Evolutionary conservation across 2,797 vertebrate species (phyloP), one percentile per base, ranked within the genome.

Genomic region (Lutjanus argentimaculatus): DNA sequence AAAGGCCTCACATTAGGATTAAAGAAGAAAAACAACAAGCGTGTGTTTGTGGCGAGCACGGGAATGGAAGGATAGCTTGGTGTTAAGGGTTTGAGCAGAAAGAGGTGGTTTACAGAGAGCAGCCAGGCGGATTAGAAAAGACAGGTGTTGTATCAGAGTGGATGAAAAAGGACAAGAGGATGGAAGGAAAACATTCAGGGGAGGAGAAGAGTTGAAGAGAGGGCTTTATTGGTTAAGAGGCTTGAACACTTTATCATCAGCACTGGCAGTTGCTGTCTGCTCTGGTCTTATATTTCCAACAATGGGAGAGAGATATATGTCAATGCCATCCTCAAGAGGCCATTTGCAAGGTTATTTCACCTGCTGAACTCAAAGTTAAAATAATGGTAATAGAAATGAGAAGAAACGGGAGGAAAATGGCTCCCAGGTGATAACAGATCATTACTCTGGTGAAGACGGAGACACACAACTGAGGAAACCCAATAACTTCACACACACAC

Each of bases 141-240:
- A 85, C 71, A 80, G 52, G 22, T 42, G 43, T 65, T 66, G 58
- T 58, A 64, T 82, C 67, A 57, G 53, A 15, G 40, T 30, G 67
- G 61, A 79, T 67, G 80, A 74, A 81, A 83, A 85, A 72, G 15
- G 75, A 84, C 80, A 59, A 36, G 77, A 80, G 66, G 74, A 87
- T 40, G 72, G 72, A 62, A 66, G 30, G 5, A 45, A 83, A 72
- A 82, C 62, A 74, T 56, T 75, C 49, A 76, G 72, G 49, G 51
- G 49, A 63, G 15, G 19, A 70, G 45, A 75, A 6, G 57, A 85
- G 45, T 53, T 72, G 42, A 61, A 63, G 51, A 72, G 49, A 85
- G n/a, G n/a, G 19, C 64, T 75, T 75, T 64, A 69, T 70, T 82
- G 75, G 53, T 57, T 68, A 62, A 73, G 57, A 72, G 56, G 56